Evolutionary conservation across 2,113 vertebrate genomes (phyloP).

Genomic region (Coryphaenoides rupestris): DNA sequence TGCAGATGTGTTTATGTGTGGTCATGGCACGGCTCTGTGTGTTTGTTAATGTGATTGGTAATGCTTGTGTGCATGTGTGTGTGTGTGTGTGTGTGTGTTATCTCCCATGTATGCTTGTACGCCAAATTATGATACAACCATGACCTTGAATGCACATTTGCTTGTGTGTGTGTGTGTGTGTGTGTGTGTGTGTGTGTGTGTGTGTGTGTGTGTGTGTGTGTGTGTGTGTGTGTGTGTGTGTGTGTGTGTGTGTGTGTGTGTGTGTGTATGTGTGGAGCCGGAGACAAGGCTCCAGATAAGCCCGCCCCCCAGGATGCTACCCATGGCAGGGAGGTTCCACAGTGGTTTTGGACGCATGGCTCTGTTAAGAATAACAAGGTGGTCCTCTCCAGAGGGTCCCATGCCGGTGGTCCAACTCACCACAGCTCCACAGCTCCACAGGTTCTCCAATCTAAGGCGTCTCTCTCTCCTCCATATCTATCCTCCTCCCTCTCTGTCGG

Average conservation of each 20-base stretch:
- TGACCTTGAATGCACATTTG: no score
- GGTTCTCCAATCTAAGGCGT: neutral
- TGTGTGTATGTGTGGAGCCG: neutral
- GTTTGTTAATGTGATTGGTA: neutral
- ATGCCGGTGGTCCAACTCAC: no score
- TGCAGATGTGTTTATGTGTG: neutral
- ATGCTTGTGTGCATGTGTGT: neutral
- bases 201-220: conserved; percentile 3
- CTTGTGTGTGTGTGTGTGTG: neutral
- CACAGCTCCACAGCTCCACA: conserved; percentile 12
- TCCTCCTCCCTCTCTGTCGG: no score
- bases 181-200: neutral
- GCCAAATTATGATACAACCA: no score
- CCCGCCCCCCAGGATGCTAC: conserved; percentile 36
- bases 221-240: conserved; percentile 8
- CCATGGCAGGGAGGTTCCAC: conserved; percentile 31
- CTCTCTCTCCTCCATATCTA: neutral
- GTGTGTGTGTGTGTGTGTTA: no score
- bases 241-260: neutral
- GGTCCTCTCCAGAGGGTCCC: no score
- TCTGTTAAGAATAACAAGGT: conserved; percentile 6
- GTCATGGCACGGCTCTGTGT: neutral
- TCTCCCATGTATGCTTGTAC: no score
- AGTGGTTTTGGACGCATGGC: conserved; percentile 36
- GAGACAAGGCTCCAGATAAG: conserved; percentile 50